Evolutionary conservation across 2,797 vertebrate species (phyloP).

Genomic region (Cynopterus sphinx): DNA sequence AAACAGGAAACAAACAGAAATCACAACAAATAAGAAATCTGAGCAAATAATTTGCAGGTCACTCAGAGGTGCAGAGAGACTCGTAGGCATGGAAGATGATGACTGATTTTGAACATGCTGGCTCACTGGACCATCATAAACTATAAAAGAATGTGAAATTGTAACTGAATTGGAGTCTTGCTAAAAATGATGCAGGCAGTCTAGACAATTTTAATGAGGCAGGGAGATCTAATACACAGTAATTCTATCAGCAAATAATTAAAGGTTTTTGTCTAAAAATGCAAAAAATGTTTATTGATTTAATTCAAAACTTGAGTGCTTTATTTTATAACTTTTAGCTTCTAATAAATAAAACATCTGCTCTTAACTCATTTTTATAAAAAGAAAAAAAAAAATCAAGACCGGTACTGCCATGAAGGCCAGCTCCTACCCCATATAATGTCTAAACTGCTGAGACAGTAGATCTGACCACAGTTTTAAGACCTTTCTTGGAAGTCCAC

Average conservation of each 20-base stretch:
- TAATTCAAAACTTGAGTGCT: neutral
- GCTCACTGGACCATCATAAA: neutral
- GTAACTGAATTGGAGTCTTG: neutral
- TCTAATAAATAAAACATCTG: neutral
- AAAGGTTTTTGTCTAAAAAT: neutral
- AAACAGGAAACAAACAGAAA: neutral
- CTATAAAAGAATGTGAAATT: accelerated
- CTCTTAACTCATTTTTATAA: neutral
- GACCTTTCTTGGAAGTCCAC: neutral
- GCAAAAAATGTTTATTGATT: neutral
- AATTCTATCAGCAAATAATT: neutral
- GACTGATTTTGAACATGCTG: neutral
- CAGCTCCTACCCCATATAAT: neutral
- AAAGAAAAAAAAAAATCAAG: neutral
- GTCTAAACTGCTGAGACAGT: neutral
- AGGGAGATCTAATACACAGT: neutral
- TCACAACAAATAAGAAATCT: neutral
- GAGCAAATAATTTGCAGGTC: neutral
- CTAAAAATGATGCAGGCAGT: neutral
- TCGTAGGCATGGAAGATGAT: accelerated
- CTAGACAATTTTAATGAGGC: neutral
- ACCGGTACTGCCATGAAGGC: neutral
- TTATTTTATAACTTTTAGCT: neutral
- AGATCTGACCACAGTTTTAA: neutral
- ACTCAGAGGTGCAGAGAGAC: neutral